Percentiles rank a stretch among this genome's conserved stretches.
Conservation (phyloP, 2,888 invertebrate genomes). For the Furcula furcula region DNA sequence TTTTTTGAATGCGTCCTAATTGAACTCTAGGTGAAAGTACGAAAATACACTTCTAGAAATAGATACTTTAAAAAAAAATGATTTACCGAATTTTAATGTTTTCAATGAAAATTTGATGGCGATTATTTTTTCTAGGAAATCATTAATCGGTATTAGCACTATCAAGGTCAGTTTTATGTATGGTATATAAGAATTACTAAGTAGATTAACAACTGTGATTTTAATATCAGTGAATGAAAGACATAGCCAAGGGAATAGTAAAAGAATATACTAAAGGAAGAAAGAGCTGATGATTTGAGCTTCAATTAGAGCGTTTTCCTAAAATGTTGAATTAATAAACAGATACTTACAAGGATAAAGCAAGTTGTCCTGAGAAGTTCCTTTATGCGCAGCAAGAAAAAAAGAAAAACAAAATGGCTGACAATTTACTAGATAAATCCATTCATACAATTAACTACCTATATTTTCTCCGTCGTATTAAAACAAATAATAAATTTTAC, state of each 20-base stretch:
- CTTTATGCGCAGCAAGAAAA: conserved; percentile 64
- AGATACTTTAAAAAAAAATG: too few species aligned
- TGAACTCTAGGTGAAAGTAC: background rate
- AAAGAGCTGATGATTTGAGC: background rate
- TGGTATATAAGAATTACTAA: too few species aligned
- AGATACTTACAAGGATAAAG: conserved; percentile 84
- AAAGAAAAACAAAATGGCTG: conserved; percentile 42
- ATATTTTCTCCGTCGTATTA: conserved; percentile 7
- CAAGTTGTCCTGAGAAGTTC: conserved; percentile 84
- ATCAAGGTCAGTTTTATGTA: too few species aligned
- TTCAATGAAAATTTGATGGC: too few species aligned
- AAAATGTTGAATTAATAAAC: conserved; percentile 21
- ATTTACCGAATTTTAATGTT: too few species aligned
- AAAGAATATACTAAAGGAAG: too few species aligned
- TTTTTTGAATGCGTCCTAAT: conserved; percentile 19
- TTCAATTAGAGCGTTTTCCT: conserved; percentile 20
- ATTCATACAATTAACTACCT: conserved; percentile 30
- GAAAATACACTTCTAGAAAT: too few species aligned
- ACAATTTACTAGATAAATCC: conserved; percentile 24
- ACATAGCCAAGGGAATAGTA: too few species aligned
- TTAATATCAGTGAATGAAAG: too few species aligned
- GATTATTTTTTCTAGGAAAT: too few species aligned
- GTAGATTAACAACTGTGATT: too few species aligned
- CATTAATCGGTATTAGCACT: too few species aligned
- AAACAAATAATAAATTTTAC: conserved; percentile 33